Evolutionary conservation across 2,113 vertebrate genomes (phyloP).

Genomic region (Hymenochirus boettgeri): DNA sequence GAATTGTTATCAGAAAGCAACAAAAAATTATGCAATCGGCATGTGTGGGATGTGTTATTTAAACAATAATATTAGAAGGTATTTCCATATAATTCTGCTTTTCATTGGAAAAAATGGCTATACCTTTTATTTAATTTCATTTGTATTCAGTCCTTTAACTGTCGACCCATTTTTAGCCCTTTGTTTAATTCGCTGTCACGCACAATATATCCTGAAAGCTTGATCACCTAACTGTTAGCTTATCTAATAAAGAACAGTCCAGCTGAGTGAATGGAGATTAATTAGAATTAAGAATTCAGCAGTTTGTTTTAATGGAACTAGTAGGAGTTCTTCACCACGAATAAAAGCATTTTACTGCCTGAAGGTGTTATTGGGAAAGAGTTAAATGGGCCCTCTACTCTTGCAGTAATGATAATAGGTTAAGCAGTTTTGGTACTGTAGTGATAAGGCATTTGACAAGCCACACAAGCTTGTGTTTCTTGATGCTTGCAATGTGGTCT

Average conservation of each 20-base stretch:
- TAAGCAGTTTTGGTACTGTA: conserved; percentile 14
- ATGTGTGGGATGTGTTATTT: no score
- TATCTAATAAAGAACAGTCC: conserved; percentile 58
- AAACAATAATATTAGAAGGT: no score
- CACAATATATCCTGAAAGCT: conserved; percentile 55
- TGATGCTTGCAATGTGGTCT: background rate
- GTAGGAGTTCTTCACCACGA: conserved; percentile 26
- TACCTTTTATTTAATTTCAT: conserved; percentile 49
- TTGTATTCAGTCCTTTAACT: conserved; percentile 74
- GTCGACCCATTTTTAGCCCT: conserved; percentile 42
- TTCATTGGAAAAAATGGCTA: no score
- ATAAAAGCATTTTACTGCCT: conserved; percentile 15
- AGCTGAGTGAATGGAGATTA: conserved; percentile 63
- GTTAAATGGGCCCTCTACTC: background rate
- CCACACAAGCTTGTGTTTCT: conserved; percentile 7
- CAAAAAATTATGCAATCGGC: no score
- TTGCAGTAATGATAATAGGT: conserved; percentile 25
- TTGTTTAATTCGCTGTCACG: conserved; percentile 54
- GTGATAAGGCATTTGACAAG: background rate
- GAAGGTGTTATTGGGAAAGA: background rate
- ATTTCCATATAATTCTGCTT: no score
- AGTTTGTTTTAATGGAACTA: conserved; percentile 15
- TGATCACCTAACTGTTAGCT: conserved; percentile 64
- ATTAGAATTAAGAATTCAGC: conserved; percentile 55
- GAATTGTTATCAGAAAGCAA: no score